phyloP scores from a whole-genome alignment of 1,140 invertebrate species.

The Drosophila lacertosa region DNA sequence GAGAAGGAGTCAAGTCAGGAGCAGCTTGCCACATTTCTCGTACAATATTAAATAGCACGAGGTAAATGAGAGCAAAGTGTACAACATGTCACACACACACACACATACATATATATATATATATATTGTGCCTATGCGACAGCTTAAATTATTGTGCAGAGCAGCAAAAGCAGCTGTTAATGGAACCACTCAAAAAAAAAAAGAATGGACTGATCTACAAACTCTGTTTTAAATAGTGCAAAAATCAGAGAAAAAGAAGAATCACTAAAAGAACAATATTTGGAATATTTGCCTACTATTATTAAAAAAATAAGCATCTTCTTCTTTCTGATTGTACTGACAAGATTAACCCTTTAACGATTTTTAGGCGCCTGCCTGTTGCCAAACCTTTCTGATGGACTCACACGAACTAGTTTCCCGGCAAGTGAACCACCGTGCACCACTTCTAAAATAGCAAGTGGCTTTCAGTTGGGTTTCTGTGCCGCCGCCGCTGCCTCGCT shows the following conservation, averaged over 20 bases:
- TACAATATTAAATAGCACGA: slow-evolving; percentile 69
- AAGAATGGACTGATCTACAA: not conserved
- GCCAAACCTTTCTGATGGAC: not conserved
- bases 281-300: too few relatives aligned
- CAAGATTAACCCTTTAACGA: not conserved
- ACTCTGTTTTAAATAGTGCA: not conserved
- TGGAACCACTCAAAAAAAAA: slow-evolving; percentile 5
- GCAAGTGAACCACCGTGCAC: not conserved
- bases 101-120: not conserved
- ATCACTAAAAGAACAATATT: too few relatives aligned
- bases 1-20: not conserved
- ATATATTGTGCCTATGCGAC: slow-evolving; percentile 5
- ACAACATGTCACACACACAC: slow-evolving; percentile 17
- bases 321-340: not conserved
- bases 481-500: slow-evolving; percentile 9
- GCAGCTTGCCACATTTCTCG: slow-evolving; percentile 35
- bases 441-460: slow-evolving; percentile 10
- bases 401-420: not conserved
- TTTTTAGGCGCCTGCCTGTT: not conserved
- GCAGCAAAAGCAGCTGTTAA: slow-evolving; percentile 6
- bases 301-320: too few relatives aligned
- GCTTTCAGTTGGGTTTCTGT: slow-evolving; percentile 13
- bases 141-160: slow-evolving; percentile 9
- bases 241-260: not conserved
- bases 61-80: slow-evolving; percentile 59